These are phyloP conservation scores for Cylloceria caligata DNA, from an alignment of 2,888 invertebrate genomes.

Conservation along the genomic window DNA sequence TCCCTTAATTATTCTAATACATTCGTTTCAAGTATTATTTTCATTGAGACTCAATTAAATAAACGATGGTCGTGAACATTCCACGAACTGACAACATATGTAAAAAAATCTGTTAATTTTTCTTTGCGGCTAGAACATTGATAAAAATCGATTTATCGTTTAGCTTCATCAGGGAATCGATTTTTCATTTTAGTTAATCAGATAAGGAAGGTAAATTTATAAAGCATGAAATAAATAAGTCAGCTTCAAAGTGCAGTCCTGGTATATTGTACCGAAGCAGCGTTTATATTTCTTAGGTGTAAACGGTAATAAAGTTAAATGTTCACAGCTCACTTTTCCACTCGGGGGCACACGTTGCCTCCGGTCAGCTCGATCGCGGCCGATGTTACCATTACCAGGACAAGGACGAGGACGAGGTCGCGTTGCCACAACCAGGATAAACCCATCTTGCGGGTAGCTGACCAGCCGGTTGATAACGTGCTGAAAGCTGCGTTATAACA, in stretches of 20 bases:
- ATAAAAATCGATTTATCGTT: no score
- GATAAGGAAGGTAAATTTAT: no score
- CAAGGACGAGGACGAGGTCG: slow-evolving; percentile 71
- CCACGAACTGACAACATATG: no score
- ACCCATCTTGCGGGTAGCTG: slow-evolving; percentile 65
- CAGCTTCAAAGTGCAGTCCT: neutral
- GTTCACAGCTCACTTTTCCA: slow-evolving; percentile 82
- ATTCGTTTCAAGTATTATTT: no score
- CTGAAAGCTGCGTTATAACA: slow-evolving; percentile 58
- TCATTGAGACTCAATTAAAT: no score
- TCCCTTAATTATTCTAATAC: no score
- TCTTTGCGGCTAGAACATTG: no score
- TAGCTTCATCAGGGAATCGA: no score
- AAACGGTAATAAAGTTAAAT: slow-evolving; percentile 55
- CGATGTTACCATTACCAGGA: slow-evolving; percentile 72
- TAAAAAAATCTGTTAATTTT: no score
- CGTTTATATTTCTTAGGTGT: slow-evolving; percentile 10
- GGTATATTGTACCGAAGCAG: neutral
- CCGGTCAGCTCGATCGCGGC: slow-evolving; percentile 75
- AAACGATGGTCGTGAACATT: no score
- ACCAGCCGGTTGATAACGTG: slow-evolving; percentile 51
- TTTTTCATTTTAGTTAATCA: no score
- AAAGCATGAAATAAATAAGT: no score
- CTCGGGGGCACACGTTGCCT: slow-evolving; percentile 81
- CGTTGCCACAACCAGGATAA: slow-evolving; percentile 65